Evolutionary conservation across 2,797 vertebrate genomes (phyloP).

Genomic region (Myotis planiceps): DNA sequence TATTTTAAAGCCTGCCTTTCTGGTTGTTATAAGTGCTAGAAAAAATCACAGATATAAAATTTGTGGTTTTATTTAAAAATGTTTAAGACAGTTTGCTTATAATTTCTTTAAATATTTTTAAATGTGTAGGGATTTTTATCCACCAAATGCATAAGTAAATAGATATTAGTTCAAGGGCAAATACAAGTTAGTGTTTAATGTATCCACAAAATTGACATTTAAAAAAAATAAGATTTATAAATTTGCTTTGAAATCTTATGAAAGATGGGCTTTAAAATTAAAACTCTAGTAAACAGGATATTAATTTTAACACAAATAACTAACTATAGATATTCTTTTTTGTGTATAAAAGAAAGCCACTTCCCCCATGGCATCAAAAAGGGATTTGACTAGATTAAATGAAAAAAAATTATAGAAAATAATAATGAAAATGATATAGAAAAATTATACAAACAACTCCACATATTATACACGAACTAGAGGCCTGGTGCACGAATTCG

Average conservation of each 20-base stretch:
- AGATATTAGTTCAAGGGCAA: neutral
- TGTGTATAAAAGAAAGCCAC: neutral
- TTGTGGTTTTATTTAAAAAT: conserved; percentile 25
- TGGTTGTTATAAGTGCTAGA: neutral
- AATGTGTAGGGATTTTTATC: neutral
- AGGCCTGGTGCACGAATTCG: no score
- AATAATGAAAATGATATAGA: neutral
- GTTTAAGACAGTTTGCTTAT: neutral
- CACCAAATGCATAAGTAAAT: neutral
- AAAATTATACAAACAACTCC: conserved; percentile 16
- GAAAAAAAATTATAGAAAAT: neutral
- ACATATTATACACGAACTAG: neutral
- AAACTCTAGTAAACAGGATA: neutral
- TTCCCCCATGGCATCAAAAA: neutral
- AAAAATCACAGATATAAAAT: conserved; percentile 27
- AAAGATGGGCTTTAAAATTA: neutral
- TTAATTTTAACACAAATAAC: neutral
- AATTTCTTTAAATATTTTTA: conserved; percentile 16
- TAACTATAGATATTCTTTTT: neutral
- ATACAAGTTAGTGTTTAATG: conserved; percentile 3
- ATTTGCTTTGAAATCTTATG: neutral
- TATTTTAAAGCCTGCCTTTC: neutral
- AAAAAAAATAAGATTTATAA: neutral
- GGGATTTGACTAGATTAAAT: neutral
- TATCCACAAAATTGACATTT: neutral